Base-by-base conservation (phyloP, 1,140 invertebrate species). In the Lordiphosa collinella region DNA sequence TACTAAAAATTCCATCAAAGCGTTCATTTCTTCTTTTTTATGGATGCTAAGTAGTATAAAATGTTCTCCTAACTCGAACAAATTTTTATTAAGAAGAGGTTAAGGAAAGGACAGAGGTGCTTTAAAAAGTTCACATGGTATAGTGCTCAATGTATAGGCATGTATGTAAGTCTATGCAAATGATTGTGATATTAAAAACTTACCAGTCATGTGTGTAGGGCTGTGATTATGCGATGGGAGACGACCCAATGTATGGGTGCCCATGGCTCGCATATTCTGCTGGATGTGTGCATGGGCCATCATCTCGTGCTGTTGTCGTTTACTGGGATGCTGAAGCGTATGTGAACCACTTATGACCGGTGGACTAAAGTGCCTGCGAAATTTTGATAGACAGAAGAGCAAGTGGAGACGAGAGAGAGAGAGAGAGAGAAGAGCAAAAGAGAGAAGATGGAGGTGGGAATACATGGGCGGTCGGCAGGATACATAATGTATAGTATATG, bases 161-260 rank as follows among this genome's bases (percentile, higher is more conserved):
- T 18, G 16, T 22, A 22, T 22, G 25, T 29, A 29, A 1, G 7
- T 29, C 25, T 29, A 29, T 7, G 25, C 25, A 29, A 29, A 29
- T 29, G 25, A 29, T 8, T 29, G 6, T 29, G 25, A 29, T 29
- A 8, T 0, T 8, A 29, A 29, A 7, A 29, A 86, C 79, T 88
- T 87, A 86, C 88, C 86, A 60, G 80, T 75, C 80, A 88, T 70
- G 68, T 89, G 88, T 65, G 78, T 87, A 68, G 88, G 88, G 86
- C 88, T 89, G 71, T 89, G 88, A 72, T 91, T 90, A 71, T 91
- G 90, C 62, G 90, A 91, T 36, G 90, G 90, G 75, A 91, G 79
- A 55, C 91, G 73, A 31, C 91, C 91, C 50, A 91, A 82, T 41
- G 91, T 91, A 76, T 91, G 90, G 43, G 88, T 89, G 66, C 88